Evolutionary conservation across 2,113 vertebrate genomes (phyloP).

Genomic region (Procavia capensis): DNA sequence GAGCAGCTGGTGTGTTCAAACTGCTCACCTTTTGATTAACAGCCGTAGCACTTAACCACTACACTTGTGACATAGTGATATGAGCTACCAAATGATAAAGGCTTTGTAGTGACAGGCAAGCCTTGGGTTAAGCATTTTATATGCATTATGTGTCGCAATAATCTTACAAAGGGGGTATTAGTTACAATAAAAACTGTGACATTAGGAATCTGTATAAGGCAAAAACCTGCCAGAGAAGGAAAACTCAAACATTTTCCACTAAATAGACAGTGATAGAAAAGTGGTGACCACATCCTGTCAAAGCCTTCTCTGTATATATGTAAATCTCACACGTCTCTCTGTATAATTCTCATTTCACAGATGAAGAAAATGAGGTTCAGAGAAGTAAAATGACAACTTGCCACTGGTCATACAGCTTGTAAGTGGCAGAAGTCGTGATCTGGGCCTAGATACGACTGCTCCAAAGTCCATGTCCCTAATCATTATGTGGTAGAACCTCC

Average conservation of each 20-base stretch:
- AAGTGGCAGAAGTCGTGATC: neutral
- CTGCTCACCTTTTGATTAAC: too few relatives aligned
- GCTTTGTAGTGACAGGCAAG: neutral
- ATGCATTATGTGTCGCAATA: neutral
- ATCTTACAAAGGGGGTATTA: neutral
- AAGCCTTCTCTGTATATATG: too few relatives aligned
- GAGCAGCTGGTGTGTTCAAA: too few relatives aligned
- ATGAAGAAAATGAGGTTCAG: constrained; percentile 41
- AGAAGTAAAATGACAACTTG: neutral
- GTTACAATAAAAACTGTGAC: neutral
- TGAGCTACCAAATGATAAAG: neutral
- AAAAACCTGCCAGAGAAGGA: neutral
- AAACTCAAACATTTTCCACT: neutral
- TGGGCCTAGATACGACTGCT: neutral
- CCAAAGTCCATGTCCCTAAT: neutral
- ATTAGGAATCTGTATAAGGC: neutral
- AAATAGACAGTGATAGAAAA: neutral
- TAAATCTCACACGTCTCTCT: neutral
- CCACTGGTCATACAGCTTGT: neutral
- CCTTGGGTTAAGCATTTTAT: neutral
- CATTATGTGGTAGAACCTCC: neutral
- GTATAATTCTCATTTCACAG: neutral
- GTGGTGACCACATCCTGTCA: neutral
- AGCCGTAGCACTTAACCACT: too few relatives aligned
- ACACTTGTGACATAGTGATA: neutral